These are phyloP conservation scores for Sinocyclocheilus maitianheensis DNA, from an alignment of 2,113 vertebrate genomes.

Conservation along the genomic window DNA sequence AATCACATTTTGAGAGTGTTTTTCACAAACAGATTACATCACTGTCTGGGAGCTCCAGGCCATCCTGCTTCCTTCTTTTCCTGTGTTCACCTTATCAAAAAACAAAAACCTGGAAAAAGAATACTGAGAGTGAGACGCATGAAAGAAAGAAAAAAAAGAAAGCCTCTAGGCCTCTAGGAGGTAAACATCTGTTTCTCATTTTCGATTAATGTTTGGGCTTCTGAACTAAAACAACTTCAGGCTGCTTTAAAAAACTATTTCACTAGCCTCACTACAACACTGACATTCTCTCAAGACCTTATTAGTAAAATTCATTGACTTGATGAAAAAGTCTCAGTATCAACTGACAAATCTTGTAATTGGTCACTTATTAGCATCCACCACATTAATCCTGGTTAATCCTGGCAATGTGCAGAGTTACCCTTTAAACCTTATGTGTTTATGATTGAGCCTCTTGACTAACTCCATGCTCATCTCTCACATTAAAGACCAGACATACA, in stretches of 20 bases:
- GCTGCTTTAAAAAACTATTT: not conserved
- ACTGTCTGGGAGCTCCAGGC: constrained; percentile 62
- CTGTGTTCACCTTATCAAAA: constrained; percentile 43
- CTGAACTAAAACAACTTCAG: constrained; percentile 13
- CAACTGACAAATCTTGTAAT: not conserved
- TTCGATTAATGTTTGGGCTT: constrained; percentile 20
- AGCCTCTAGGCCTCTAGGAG: constrained; percentile 2
- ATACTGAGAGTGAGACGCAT: not conserved
- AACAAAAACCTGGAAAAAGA: constrained; percentile 8
- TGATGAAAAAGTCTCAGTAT: not conserved
- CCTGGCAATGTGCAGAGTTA: not conserved
- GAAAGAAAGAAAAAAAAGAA: not conserved
- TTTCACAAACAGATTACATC: constrained; percentile 65
- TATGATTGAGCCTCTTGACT: not conserved
- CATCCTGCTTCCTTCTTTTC: constrained; percentile 43
- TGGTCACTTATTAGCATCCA: not conserved
- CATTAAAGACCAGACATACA: not conserved
- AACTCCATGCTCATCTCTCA: not conserved
- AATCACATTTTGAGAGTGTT: constrained; percentile 51
- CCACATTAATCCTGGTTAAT: not conserved
- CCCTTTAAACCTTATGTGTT: not conserved
- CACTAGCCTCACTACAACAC: not conserved
- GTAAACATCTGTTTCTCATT: constrained; percentile 50
- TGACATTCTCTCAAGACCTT: constrained; percentile 2
- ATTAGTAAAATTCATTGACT: not conserved